Base-by-base conservation (phyloP, 2,888 invertebrate species). In the Drosophila tripunctata region DNA sequence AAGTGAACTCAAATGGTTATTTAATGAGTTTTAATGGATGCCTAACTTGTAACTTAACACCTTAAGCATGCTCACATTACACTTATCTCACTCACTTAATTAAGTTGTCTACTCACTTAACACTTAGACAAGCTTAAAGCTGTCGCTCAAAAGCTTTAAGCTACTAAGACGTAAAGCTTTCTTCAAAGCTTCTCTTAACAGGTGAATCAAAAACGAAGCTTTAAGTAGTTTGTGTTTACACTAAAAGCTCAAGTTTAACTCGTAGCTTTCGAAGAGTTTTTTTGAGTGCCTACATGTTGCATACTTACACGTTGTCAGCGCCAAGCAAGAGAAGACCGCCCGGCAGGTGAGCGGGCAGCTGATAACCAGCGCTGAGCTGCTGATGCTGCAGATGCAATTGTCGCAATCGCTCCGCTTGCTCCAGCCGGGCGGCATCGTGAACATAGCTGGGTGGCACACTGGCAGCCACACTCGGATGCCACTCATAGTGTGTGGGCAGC, bases 381-480 rank as follows among this genome's bases (percentile, higher is more conserved):
- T 70, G 79, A 38, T 67, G 82, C 27, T 79, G 75, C 35, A 64
- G 65, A 6, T 81, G 77, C 44, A 75, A 65, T 21, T 80, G 72
- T 0, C 71, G 81, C 63, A 75, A 67, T 35, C 66, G 68, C 14
- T 78, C 68, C 36, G 51, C 70, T 4, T 67, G 65, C 48, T 83
- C 77, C 33, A 70, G 47, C n/a, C 72, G 69, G 15, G 81, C 81
- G 43, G 79, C 68, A 17, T 82, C 70, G n/a, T 66, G 79, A 0
- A 85, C 57, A 17, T 79, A 85, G 41, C 70, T 84, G 21, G 85
- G 79, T 17, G 86, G 86, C 12, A 82, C 48, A 27, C 86, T 78
- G 48, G 79, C 77, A 4, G 85, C 82, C 19, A 68, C 56, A 21
- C 55, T 71, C 2, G 79, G 88, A n/a, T 76, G 78, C 83, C 83